Evolutionary conservation across 2,797 vertebrate species (phyloP).

Genomic region (Sebastes trivittatus): DNA sequence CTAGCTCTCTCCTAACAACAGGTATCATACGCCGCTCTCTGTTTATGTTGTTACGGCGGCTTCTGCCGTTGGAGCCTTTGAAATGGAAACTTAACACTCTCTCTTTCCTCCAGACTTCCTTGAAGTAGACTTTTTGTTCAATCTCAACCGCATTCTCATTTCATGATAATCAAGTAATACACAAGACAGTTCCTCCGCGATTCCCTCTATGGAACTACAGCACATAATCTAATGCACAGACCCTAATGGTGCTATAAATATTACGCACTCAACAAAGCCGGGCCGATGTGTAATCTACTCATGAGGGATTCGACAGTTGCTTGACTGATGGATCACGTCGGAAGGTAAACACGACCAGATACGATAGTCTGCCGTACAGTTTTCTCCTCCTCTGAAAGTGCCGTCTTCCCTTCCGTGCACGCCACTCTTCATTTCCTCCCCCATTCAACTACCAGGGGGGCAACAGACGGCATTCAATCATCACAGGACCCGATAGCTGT

Average conservation of each 20-base stretch:
- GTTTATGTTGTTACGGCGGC: slow-evolving; percentile 51
- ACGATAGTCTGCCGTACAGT: slow-evolving; percentile 54
- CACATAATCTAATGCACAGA: slow-evolving; percentile 63
- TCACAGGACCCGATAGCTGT: slow-evolving; percentile 72
- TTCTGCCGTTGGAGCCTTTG: slow-evolving; percentile 60
- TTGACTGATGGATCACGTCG: slow-evolving; percentile 72
- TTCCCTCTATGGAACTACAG: slow-evolving; percentile 49
- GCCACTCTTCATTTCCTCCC: slow-evolving; percentile 68
- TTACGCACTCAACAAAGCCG: slow-evolving; percentile 61
- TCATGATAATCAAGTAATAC: slow-evolving; percentile 75
- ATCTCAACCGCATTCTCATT: slow-evolving; percentile 56
- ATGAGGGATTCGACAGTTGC: slow-evolving; percentile 66
- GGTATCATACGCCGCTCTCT: slow-evolving; percentile 33
- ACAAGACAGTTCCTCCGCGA: slow-evolving; percentile 55
- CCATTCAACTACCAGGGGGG: slow-evolving; percentile 69
- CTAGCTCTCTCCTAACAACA: slow-evolving; percentile 45
- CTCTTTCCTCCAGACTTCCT: slow-evolving; percentile 52
- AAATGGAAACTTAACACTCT: slow-evolving; percentile 66
- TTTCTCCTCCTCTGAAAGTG: slow-evolving; percentile 50
- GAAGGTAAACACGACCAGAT: slow-evolving; percentile 73
- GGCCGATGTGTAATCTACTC: slow-evolving; percentile 68
- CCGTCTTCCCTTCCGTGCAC: slow-evolving; percentile 36
- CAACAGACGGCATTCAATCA: slow-evolving; percentile 74
- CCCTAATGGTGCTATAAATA: slow-evolving; percentile 73
- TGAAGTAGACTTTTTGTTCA: slow-evolving; percentile 60